These are phyloP conservation scores for Platyscapa corneri DNA, from an alignment of 1,140 invertebrate genomes.

Conservation along the genomic window DNA sequence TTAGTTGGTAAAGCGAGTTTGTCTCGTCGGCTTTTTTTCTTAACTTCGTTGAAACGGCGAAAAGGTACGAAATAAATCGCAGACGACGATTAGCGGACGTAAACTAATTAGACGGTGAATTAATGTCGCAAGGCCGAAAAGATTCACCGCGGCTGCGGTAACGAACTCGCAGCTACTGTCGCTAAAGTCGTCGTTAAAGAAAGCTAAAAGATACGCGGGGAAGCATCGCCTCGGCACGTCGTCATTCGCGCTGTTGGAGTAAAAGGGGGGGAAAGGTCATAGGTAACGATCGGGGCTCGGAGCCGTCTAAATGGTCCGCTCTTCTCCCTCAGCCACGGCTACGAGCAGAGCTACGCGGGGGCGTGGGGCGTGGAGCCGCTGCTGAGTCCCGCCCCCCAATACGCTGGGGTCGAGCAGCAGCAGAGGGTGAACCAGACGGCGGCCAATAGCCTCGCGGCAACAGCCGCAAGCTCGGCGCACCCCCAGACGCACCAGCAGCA, in stretches of 20 bases:
- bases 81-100: neutral
- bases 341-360: slow-evolving; percentile 72
- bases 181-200: neutral
- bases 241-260: neutral
- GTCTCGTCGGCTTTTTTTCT: too few relatives aligned
- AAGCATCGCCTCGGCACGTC: neutral
- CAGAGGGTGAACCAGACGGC: slow-evolving; percentile 70
- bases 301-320: slow-evolving; percentile 30
- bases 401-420: slow-evolving; percentile 71
- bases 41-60: too few relatives aligned
- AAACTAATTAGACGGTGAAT: neutral
- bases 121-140: neutral
- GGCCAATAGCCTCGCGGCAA: slow-evolving; percentile 67
- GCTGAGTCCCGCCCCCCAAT: slow-evolving; percentile 73
- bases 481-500: slow-evolving; percentile 54
- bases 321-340: slow-evolving; percentile 57
- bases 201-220: too few relatives aligned
- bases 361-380: slow-evolving; percentile 72
- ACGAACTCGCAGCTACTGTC: neutral
- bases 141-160: too few relatives aligned
- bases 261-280: neutral
- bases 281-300: neutral
- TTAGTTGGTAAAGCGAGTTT: too few relatives aligned
- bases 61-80: neutral
- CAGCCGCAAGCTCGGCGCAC: slow-evolving; percentile 61